These are phyloP conservation scores for Oryzias javanicus DNA, from an alignment of 2,113 vertebrate species.

Conservation along the genomic window DNA sequence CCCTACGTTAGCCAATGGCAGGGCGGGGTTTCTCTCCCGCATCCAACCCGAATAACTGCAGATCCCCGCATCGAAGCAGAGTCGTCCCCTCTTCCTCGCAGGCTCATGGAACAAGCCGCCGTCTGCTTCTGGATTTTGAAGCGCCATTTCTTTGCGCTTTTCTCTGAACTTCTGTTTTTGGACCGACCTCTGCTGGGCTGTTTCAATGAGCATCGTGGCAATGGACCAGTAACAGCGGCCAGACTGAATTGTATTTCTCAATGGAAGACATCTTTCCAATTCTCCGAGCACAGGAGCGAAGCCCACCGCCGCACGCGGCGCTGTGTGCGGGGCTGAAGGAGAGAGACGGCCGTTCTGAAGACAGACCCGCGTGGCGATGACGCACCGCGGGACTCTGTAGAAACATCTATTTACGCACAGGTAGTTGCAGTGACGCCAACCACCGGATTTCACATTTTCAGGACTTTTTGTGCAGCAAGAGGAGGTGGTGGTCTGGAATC, in stretches of 20 bases:
- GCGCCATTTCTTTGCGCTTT: constrained; percentile 37
- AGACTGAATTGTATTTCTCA: constrained; percentile 28
- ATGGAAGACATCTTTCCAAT: constrained; percentile 65
- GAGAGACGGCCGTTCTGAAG: not conserved
- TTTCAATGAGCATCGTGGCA: constrained; percentile 8
- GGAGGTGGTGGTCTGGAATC: constrained; percentile 22
- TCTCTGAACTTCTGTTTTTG: constrained; percentile 7
- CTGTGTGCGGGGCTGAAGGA: constrained; percentile 19
- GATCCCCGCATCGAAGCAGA: constrained; percentile 68
- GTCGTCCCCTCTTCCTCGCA: constrained; percentile 16
- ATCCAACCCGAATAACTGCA: constrained; percentile 73
- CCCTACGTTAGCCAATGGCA: constrained; percentile 55
- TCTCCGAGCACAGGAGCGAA: constrained; percentile 34
- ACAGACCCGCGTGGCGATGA: not conserved
- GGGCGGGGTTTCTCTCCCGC: constrained; percentile 31
- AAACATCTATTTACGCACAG: too few relatives aligned
- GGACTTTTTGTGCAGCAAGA: too few relatives aligned
- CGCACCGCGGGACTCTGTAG: too few relatives aligned
- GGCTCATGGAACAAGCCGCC: constrained; percentile 33
- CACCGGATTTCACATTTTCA: too few relatives aligned
- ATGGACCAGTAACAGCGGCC: constrained; percentile 9
- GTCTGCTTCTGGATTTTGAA: constrained; percentile 57
- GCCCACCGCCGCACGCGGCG: constrained; percentile 20
- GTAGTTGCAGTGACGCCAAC: too few relatives aligned
- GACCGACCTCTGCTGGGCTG: not conserved